Percentiles rank a stretch among this genome's conserved stretches.
Conservation (phyloP, 2,888 invertebrate species). For the Zaprionus bogoriensis region DNA sequence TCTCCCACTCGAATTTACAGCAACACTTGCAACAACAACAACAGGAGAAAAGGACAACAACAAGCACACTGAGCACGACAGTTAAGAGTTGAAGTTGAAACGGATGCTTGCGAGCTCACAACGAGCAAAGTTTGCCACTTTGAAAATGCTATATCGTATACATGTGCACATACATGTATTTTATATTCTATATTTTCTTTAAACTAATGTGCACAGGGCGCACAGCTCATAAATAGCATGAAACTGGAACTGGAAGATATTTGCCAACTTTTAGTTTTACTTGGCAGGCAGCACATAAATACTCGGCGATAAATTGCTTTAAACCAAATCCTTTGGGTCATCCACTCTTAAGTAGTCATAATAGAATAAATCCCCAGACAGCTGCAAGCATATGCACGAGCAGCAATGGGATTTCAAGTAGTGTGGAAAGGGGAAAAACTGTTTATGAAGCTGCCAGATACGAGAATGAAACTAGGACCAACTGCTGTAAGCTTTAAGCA, state of each 20-base stretch:
- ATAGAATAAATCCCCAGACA: background rate
- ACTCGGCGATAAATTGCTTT: conserved; percentile 19
- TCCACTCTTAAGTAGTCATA: conserved; percentile 45
- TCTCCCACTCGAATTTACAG: conserved; percentile 9
- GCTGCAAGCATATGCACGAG: background rate
- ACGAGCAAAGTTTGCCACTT: conserved; percentile 56
- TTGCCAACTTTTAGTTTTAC: conserved; percentile 41
- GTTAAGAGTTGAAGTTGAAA: conserved; percentile 12
- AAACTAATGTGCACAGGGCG: conserved; percentile 33
- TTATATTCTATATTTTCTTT: conserved; percentile 38
- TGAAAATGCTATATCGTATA: conserved; percentile 35
- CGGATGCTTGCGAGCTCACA: conserved; percentile 46
- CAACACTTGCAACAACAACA: background rate
- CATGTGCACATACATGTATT: background rate
- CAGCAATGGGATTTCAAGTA: background rate
- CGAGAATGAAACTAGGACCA: background rate
- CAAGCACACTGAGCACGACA: background rate
- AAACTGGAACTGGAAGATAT: conserved; percentile 24
- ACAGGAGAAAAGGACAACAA: background rate
- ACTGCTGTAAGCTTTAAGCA: background rate
- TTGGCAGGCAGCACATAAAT: conserved; percentile 46
- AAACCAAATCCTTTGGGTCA: conserved; percentile 49
- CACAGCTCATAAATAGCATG: conserved; percentile 34
- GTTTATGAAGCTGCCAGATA: background rate
- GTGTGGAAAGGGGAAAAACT: background rate